Evolutionary conservation across 2,888 invertebrate genomes (phyloP), one percentile per base, ranked within the genome.

Genomic region (Archips crataeganus): DNA sequence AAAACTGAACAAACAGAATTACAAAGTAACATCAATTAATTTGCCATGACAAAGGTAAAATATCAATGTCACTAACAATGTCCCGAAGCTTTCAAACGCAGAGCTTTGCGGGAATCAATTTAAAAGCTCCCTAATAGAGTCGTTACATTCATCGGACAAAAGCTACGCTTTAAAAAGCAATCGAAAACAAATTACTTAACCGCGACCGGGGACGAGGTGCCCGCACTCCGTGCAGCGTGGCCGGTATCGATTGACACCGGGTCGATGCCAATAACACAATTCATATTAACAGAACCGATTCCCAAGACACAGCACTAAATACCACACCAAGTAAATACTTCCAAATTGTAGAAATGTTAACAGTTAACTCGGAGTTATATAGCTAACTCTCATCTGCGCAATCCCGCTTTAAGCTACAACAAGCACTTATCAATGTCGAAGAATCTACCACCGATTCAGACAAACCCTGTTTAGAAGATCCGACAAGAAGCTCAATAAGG

Each of bases 161-260:
- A 51, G 62, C 49, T 49, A n/a, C 51, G 62, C 42, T 42, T 66
- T 51, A 67, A 64, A 84, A 85, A 82, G 84, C 84, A 83, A 87
- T 85, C 80, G 84, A 85, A 88, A 89, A 85, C 85, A 87, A 88
- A 89, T 89, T 88, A 88, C 86, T 87, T 83, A 85, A 82, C 79
- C 79, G 76, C 77, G 75, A 76, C 86, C 85, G 78, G 79, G 77
- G 79, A 86, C 89, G 88, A 86, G 6, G 39, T 6, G 39, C 39
- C 5, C 39, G 39, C 39, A 39, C 6, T 39, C 6, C 6, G 39
- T 6, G 6, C 5, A 6, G 39, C 39, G 39, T 49, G 54, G 54
- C 54, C 23, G 54, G 8, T 8, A 23, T 49, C 5, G 49, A 49
- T 49, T n/a, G 49, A 13, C 11, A 11, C 11, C 3, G 3, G 45